Evolutionary conservation across 2,113 vertebrate species (phyloP).

Genomic region (Strigops habroptila): DNA sequence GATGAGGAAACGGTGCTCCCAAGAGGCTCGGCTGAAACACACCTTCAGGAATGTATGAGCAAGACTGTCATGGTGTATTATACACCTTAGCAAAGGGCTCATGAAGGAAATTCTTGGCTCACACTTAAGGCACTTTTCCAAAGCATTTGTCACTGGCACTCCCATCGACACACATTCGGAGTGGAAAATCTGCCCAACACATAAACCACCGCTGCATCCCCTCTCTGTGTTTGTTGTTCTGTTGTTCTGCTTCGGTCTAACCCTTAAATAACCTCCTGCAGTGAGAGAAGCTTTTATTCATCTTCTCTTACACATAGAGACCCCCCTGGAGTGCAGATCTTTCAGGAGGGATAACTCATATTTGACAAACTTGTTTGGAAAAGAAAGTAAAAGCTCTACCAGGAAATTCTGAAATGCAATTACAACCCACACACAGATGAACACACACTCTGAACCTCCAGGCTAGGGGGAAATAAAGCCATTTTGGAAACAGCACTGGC

Average conservation of each 20-base stretch:
- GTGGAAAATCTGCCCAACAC: neutral
- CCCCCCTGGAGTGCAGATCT: neutral
- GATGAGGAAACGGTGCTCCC: constrained; percentile 48
- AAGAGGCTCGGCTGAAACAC: neutral
- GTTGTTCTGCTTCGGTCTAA: neutral
- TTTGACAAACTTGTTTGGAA: neutral
- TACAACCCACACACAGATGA: neutral
- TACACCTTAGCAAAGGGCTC: neutral
- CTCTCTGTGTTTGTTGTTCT: neutral
- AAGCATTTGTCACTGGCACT: neutral
- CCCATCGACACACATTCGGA: neutral
- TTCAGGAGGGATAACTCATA: neutral
- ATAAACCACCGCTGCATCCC: neutral
- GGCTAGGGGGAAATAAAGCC: neutral
- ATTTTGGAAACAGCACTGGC: neutral
- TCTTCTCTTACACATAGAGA: neutral
- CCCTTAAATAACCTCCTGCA: neutral
- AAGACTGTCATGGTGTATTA: neutral
- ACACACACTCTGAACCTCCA: neutral
- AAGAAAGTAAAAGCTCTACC: neutral
- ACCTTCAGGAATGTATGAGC: neutral
- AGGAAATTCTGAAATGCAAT: constrained; percentile 16
- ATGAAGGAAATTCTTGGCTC: neutral
- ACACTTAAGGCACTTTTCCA: neutral
- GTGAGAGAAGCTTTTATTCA: neutral